Conservation (phyloP, 2,113 vertebrate species). For the Trichomycterus rosablanca region DNA sequence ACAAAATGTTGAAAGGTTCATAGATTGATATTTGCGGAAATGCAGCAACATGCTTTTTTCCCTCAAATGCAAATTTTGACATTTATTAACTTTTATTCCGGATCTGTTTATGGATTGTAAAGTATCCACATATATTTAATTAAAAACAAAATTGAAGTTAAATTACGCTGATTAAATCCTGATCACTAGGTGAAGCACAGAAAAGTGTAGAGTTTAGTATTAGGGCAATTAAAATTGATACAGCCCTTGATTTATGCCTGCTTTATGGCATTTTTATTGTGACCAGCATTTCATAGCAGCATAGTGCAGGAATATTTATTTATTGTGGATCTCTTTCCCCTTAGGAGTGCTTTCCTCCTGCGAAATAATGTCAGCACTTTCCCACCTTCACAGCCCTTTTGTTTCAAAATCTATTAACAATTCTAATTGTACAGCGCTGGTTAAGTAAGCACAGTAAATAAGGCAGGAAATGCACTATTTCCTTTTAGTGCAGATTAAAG, state of each 20-base stretch:
- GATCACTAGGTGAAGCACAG: conserved; percentile 95
- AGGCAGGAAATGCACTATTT: conserved; percentile 95
- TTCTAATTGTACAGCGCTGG: conserved; percentile 98
- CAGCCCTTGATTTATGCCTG: conserved; percentile 97
- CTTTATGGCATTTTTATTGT: conserved; percentile 95
- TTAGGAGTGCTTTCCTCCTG: conserved; percentile 88
- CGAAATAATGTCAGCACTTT: conserved; percentile 99
- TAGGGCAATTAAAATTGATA: conserved; percentile 98
- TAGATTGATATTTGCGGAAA: conserved; percentile 99
- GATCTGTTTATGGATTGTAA: conserved; percentile 99
- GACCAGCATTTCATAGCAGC: conserved; percentile 89
- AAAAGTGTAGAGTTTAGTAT: conserved; percentile 97
- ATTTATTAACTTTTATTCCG: conserved; percentile 99
- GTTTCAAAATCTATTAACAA: conserved; percentile 99
- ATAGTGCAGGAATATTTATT: conserved; percentile 93
- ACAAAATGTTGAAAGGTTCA: conserved; percentile 99
- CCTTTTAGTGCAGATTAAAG: conserved; percentile 91
- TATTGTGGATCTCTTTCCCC: conserved; percentile 79
- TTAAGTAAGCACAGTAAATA: conserved; percentile 96
- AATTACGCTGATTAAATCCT: conserved; percentile 99
- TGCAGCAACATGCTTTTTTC: conserved; percentile 87
- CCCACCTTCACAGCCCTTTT: conserved; percentile 98
- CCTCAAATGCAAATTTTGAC: conserved; percentile 99
- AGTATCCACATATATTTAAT: conserved; percentile 97
- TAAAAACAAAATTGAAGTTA: conserved; percentile 85